phyloP scores from a whole-genome alignment of 2,888 invertebrate genomes.

The Octonoba sinensis region DNA sequence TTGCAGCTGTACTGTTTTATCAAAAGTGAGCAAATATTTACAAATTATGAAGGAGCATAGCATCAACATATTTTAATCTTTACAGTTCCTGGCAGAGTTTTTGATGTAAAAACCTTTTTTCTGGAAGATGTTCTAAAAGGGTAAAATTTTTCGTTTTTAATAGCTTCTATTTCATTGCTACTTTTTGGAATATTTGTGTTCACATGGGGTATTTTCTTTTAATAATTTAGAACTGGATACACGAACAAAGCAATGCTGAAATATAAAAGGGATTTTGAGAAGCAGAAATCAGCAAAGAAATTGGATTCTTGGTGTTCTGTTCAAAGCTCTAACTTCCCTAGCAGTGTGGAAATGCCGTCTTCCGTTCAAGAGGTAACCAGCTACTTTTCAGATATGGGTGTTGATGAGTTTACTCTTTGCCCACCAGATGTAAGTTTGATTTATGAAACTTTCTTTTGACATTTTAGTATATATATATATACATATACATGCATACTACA shows the following conservation, averaged over 20 bases:
- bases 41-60: background rate
- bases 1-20: no score
- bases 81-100: constrained; percentile 81
- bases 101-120: constrained; percentile 82
- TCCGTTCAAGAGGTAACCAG: background rate
- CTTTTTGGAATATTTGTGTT: background rate
- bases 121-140: constrained; percentile 83
- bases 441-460: background rate
- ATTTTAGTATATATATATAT: no score
- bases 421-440: constrained; percentile 22
- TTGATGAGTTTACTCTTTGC: constrained; percentile 33
- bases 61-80: background rate
- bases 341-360: background rate
- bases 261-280: constrained; percentile 68
- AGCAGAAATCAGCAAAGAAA: constrained; percentile 65
- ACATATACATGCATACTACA: no score
- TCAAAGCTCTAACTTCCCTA: background rate
- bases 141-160: constrained; percentile 66
- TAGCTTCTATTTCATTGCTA: background rate
- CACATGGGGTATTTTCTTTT: background rate
- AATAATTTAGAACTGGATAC: constrained; percentile 70
- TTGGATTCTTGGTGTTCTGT: constrained; percentile 59
- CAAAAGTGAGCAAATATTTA: no score
- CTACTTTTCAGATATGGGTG: constrained; percentile 17
- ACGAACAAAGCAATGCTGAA: constrained; percentile 71